phyloP scores from a whole-genome alignment of 2,113 vertebrate genomes.

The Grammomys surdaster region DNA sequence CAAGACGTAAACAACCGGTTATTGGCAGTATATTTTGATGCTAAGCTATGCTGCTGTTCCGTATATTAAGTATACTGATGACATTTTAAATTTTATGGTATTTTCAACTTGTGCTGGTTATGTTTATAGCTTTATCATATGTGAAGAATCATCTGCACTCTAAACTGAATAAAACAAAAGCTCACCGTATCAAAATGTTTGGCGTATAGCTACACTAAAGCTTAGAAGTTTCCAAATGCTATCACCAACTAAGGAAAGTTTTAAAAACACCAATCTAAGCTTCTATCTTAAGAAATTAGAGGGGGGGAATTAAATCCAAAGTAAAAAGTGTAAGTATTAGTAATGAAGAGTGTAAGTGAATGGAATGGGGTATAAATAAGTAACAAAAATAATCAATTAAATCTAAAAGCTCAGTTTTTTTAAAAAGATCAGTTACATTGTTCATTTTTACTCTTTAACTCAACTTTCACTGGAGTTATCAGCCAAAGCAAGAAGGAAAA shows the following conservation, averaged over 20 bases:
- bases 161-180: constrained; percentile 29
- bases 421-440: constrained; percentile 30
- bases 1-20: not conserved
- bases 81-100: not conserved
- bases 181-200: not conserved
- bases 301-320: constrained; percentile 1
- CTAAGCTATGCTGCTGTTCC: not conserved
- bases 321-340: not conserved
- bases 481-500: not conserved
- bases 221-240: not conserved
- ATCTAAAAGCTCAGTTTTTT: not conserved
- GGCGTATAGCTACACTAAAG: not conserved
- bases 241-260: not conserved
- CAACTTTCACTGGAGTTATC: not conserved
- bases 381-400: not conserved
- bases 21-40: not conserved
- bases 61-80: not conserved
- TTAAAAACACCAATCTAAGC: not conserved
- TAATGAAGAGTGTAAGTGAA: not conserved
- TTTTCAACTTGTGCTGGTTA: not conserved
- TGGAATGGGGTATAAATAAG: not conserved
- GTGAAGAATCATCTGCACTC: not conserved
- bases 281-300: constrained; percentile 11
- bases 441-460: not conserved
- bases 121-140: not conserved